Evolutionary conservation across 2,888 invertebrate species (phyloP), one percentile per base, ranked within the genome.

Genomic region (Agriotes lineatus): DNA sequence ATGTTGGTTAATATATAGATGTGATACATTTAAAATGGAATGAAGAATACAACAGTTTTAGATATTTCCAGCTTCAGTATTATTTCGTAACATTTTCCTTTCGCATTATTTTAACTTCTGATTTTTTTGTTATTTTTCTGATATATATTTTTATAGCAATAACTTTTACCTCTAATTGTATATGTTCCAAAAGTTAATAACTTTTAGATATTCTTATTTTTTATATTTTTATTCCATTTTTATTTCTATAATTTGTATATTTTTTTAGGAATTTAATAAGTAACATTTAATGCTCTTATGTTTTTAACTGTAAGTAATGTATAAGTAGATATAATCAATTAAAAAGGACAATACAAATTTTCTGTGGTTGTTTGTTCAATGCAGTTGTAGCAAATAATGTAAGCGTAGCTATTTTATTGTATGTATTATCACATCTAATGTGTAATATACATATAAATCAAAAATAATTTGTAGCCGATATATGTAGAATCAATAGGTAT

Each of bases 341-440:
- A 52, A 19, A 33, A 50, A 52, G 22, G 52, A 52, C 52, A 52
- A 52, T 52, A 52, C 52, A 52, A 33, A 35, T 52, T 33, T 52
- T 12, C n/a, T 19, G 20, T 45, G 3, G 5, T 0, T 45, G 20
- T 3, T n/a, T 33, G 50, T 50, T 14, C 45, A 7, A 14, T 50
- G 30, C 30, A 50, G 52, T 52, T 52, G 52, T 52, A 52, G 14
- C 52, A 52, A 30, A 52, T 9, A 52, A 19, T 52, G 52, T 18
- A 14, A 18, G 18, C 18, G 16, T 42, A 18, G 42, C 42, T 42
- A 3, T 12, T 35, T 35, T n/a, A n/a, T n/a, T n/a, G n/a, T n/a
- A n/a, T n/a, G n/a, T n/a, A n/a, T n/a, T n/a, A n/a, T n/a, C n/a
- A n/a, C n/a, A n/a, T n/a, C n/a, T n/a, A n/a, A n/a, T n/a, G n/a